Base-by-base conservation (phyloP, 2,113 vertebrate genomes). In the Sinocyclocheilus grahami region DNA sequence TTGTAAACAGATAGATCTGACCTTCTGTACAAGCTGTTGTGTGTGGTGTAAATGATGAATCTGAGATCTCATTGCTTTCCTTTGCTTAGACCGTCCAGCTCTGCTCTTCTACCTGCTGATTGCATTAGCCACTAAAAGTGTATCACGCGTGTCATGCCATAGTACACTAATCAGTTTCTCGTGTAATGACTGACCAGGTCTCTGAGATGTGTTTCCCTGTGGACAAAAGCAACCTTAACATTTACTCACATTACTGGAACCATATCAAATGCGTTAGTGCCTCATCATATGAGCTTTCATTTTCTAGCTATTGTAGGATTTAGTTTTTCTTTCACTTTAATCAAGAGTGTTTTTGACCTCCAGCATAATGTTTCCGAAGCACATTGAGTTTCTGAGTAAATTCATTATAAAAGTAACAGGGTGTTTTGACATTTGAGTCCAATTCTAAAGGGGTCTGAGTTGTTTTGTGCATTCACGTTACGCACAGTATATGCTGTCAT, bases 121-220 rank as follows among this genome's bases (percentile, higher is more conserved):
- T 84, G 20, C 48, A 84, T 84, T 84, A 75, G 33, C 20, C 46
- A 33, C 18, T 33, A 51, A 85, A 48, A 82, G 63, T 24, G 81
- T n/a, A 87, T 87, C 83, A 87, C 80, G 79, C 74, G 82, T 79
- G 75, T 78, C 75, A 42, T 37, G 33, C 46, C 86, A 83, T 33
- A 16, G 22, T 33, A 33, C 53, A 76, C 75, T 78, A 87, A 87
- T 89, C 86, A 85, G 63, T 78, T 86, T 85, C 75, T 60, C 62
- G 77, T 65, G 65, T 83, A 80, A 83, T 76, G 72, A 85, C 33
- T 33, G 58, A 77, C 84, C 87, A 78, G 74, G 48, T 24, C 71
- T 63, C 76, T 8, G 55, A 65, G 51, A 74, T 24, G 62, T 81
- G 37, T 69, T 84, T 58, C 9, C 63, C 48, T 81, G 3, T 55